Evolutionary conservation across 2,888 invertebrate genomes (phyloP), one percentile per base, ranked within the genome.

Genomic region (Euspilapteryx auroguttella): DNA sequence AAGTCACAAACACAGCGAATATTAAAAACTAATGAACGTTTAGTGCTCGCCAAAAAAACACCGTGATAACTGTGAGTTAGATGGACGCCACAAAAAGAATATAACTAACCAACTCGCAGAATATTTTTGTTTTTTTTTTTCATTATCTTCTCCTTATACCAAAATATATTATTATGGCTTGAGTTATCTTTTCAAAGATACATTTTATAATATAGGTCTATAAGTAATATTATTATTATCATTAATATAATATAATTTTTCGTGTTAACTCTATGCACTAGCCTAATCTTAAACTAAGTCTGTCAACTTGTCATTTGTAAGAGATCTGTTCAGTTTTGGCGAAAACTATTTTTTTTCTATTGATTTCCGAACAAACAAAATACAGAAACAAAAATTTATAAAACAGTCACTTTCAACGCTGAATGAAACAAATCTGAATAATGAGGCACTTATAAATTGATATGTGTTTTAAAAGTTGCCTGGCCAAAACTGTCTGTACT

Each of bases 121-220:
- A n/a, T n/a, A n/a, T n/a, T n/a, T n/a, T n/a, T n/a, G n/a, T n/a
- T n/a, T n/a, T 42, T 47, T 47, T 56, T 45, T 58, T 49, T 47
- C 49, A 41, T 47, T 47, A 56, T 45, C 57, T 49, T 47, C 49
- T 55, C 48, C 66, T 71, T 71, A 73, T 75, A 69, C 73, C 73
- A 75, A 75, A 75, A 73, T 73, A 73, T 69, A 69, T 73, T 68
- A 71, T 73, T 75, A 75, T 75, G 73, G 73, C 73, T 66, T 58
- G 57, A 58, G 55, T 68, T 65, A 56, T 61, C 51, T 56, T 57
- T 64, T 64, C 55, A 47, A 65, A 69, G 64, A 68, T 69, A 65
- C 59, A 62, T 57, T n/a, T n/a, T 54, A 36, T 30, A 17, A 32
- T 34, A 50, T 56, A 53, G 56, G 50, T 65, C 51, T 66, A 50